phyloP scores from a whole-genome alignment of 2,113 vertebrate species.

The Eulacestoma nigropectus region DNA sequence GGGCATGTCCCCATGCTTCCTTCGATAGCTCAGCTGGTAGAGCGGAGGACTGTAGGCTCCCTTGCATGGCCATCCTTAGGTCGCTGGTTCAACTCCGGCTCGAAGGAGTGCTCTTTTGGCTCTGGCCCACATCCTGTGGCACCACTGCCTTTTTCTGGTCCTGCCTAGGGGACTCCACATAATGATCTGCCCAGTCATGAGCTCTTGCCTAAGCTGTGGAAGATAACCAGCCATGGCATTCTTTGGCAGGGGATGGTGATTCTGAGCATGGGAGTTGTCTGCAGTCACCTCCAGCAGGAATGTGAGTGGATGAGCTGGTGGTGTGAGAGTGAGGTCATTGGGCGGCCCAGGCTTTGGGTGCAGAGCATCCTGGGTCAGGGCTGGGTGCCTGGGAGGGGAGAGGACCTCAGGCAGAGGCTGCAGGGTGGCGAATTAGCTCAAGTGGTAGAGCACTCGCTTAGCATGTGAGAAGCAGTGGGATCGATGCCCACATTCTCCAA shows the following conservation, averaged over 20 bases:
- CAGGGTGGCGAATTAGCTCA: neutral
- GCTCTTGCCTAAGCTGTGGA: rapidly evolving
- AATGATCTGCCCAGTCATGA: too few species aligned
- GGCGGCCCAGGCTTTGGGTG: neutral
- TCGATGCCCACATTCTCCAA: neutral
- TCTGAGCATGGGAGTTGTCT: rapidly evolving
- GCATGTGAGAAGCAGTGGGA: constrained; percentile 30
- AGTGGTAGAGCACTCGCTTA: neutral
- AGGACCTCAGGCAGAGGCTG: neutral
- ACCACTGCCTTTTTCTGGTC: too few species aligned
- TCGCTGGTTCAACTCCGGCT: constrained; percentile 82
- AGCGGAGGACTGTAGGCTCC: constrained; percentile 82
- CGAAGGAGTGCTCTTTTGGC: neutral
- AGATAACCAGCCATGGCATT: rapidly evolving
- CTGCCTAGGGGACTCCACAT: neutral
- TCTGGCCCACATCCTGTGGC: neutral
- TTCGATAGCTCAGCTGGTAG: constrained; percentile 87
- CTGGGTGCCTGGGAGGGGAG: neutral
- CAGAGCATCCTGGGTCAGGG: neutral
- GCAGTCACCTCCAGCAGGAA: neutral
- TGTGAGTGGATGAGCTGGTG: neutral
- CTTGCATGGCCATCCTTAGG: constrained; percentile 73
- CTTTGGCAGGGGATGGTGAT: neutral
- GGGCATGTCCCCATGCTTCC: rapidly evolving
- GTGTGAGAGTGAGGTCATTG: rapidly evolving